phyloP scores from a whole-genome alignment of 2,113 vertebrate genomes.

The Syngnathus typhle region DNA sequence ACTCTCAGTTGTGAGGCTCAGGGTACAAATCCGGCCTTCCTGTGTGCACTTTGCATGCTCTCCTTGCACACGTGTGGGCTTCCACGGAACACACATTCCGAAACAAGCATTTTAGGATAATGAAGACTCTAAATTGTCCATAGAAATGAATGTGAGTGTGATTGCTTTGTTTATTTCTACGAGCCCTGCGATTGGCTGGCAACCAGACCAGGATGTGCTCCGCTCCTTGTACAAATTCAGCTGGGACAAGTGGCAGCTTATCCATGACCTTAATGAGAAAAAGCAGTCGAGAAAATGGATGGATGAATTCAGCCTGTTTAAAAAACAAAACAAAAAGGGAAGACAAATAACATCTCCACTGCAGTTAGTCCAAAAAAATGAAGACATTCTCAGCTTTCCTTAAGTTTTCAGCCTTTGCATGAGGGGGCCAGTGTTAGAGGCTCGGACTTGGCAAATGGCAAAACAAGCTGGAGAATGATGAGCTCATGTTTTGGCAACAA shows the following conservation, averaged over 20 bases:
- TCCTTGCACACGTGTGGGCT: neutral
- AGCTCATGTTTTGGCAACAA: slow-evolving; percentile 58
- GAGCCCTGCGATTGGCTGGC: neutral
- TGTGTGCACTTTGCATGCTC: too few species aligned
- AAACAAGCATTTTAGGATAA: neutral
- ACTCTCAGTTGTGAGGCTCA: neutral
- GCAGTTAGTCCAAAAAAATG: neutral
- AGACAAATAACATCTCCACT: neutral
- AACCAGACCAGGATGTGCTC: neutral
- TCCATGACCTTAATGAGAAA: neutral
- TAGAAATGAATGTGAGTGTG: neutral
- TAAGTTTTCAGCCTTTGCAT: slow-evolving; percentile 13
- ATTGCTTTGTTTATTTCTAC: neutral
- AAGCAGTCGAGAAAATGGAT: too few species aligned
- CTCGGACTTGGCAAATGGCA: slow-evolving; percentile 38
- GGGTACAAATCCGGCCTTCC: neutral
- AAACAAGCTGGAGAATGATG: slow-evolving; percentile 49
- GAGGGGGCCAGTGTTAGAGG: slow-evolving; percentile 23
- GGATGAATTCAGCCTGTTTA: too few species aligned
- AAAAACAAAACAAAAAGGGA: neutral
- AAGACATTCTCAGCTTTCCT: slow-evolving; percentile 6
- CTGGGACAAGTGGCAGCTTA: neutral
- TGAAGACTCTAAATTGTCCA: neutral
- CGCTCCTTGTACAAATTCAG: too few species aligned
- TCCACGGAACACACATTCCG: neutral